A percentile compares a stretch with the other conserved stretches of the same genome.
These are phyloP conservation scores for Spodoptera litura DNA, from an alignment of 1,140 invertebrate species.

Conservation along the genomic window DNA sequence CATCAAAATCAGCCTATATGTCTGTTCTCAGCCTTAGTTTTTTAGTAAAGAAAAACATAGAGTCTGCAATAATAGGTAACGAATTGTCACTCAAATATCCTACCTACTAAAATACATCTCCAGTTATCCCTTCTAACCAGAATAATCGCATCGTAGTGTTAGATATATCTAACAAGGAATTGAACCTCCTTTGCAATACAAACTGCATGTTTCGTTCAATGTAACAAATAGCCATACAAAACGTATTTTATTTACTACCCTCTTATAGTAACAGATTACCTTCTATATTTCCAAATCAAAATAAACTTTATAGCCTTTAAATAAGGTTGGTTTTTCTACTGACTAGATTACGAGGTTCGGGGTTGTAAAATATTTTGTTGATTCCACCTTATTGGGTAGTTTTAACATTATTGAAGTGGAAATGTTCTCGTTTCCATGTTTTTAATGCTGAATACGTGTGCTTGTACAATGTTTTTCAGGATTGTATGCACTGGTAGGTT, in stretches of 20 bases:
- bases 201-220: slow-evolving; percentile 31
- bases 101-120: no score
- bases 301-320: background rate
- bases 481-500: no score
- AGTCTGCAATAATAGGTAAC: no score
- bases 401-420: slow-evolving; percentile 26
- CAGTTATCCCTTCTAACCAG: no score
- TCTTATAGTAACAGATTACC: slow-evolving; percentile 16
- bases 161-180: background rate
- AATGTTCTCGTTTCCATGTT: slow-evolving; percentile 29
- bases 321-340: background rate
- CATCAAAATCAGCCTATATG: no score
- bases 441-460: slow-evolving; percentile 5
- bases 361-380: slow-evolving; percentile 41
- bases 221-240: slow-evolving; percentile 11
- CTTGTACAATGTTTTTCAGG: no score
- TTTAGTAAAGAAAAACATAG: no score
- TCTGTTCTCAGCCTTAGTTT: no score
- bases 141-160: no score
- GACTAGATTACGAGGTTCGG: background rate
- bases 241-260: slow-evolving; percentile 24
- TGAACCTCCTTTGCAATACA: slow-evolving; percentile 9
- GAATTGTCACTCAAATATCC: no score
- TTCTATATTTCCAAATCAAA: background rate
- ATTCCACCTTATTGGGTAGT: slow-evolving; percentile 37